Conservation (phyloP, 2,113 vertebrate genomes). For the Falcunculus frontatus region DNA sequence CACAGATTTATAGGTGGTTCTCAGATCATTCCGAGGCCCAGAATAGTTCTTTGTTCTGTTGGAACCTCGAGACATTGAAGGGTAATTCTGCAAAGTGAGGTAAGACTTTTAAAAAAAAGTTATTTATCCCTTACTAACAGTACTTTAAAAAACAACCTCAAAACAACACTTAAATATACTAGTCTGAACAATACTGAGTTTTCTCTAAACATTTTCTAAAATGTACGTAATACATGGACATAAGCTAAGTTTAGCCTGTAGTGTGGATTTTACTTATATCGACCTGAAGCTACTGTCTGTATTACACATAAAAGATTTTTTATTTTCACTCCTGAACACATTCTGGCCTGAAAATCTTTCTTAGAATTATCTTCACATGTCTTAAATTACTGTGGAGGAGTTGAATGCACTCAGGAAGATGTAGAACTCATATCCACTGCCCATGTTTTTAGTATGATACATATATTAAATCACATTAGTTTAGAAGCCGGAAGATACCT, state of each 20-base stretch:
- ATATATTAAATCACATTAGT: background rate
- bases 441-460: background rate
- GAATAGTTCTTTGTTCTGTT: background rate
- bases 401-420: background rate
- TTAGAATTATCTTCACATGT: slow-evolving; percentile 2
- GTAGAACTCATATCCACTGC: background rate
- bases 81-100: background rate
- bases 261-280: background rate
- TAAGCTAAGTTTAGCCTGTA: background rate
- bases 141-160: background rate
- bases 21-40: background rate
- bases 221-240: background rate
- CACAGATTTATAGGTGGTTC: background rate
- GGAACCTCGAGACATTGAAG: background rate
- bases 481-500: slow-evolving; percentile 26
- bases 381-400: slow-evolving; percentile 34
- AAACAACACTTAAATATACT: background rate
- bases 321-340: background rate
- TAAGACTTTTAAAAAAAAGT: rapidly evolving
- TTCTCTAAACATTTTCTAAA: background rate
- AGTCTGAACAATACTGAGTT: background rate
- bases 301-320: background rate
- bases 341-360: background rate
- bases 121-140: background rate
- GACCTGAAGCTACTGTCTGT: background rate